Conservation (phyloP, 1,140 invertebrate species). For the Pogonomyrmex barbatus region DNA sequence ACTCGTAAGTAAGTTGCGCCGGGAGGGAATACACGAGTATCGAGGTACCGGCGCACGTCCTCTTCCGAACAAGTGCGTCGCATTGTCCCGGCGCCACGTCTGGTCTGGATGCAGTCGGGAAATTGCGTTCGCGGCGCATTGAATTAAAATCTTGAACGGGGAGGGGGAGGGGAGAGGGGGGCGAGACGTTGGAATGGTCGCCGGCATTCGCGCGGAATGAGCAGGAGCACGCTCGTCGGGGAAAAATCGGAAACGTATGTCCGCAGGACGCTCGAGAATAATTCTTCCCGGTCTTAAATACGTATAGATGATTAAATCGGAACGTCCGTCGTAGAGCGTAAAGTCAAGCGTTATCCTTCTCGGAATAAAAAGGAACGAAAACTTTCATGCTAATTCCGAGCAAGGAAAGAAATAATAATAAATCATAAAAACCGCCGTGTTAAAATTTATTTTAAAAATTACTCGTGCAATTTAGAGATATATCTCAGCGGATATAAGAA, state of each 20-base stretch:
- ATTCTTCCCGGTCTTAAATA: not conserved
- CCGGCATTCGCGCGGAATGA: slow-evolving; percentile 47
- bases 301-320: not conserved
- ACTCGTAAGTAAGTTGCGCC: slow-evolving; percentile 69
- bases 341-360: not conserved
- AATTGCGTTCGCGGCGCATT: slow-evolving; percentile 48
- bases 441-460: slow-evolving; percentile 10
- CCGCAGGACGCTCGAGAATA: not conserved
- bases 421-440: not conserved
- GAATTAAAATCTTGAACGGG: slow-evolving; percentile 43
- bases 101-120: slow-evolving; percentile 38
- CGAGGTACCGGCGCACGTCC: slow-evolving; percentile 42
- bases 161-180: no score
- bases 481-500: not conserved
- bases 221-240: not conserved
- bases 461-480: not conserved
- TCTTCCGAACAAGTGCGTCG: slow-evolving; percentile 42
- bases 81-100: slow-evolving; percentile 51
- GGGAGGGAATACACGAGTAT: slow-evolving; percentile 60
- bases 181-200: slow-evolving; percentile 34
- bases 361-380: not conserved
- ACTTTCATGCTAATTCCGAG: not conserved
- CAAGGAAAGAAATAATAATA: not conserved
- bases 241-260: slow-evolving; percentile 6
- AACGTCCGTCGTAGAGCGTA: not conserved